Base-by-base conservation (phyloP, 2,888 invertebrate species). In the Artemia sp. region DNA sequence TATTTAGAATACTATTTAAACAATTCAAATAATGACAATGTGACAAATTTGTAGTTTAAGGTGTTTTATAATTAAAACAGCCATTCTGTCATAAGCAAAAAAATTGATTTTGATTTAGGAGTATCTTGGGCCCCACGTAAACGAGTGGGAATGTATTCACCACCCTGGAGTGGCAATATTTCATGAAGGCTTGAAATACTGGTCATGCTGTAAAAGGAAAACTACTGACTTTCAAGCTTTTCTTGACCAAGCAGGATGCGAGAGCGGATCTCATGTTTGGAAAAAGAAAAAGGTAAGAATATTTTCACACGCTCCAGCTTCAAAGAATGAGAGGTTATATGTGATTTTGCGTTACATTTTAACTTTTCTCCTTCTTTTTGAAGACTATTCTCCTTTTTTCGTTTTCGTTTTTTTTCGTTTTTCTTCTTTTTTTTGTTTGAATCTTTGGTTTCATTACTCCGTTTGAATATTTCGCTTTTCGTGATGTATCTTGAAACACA, bases 151-250 rank as follows among this genome's bases (percentile, higher is more conserved):
- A 68, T 96, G 96, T 77, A 81, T 82, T 67, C 82, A 89, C 79
- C 96, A 97, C 80, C 86, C 92, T 0, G 96, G 96, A 0, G 83
- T 83, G 58, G 92, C 96, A 0, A 84, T 97, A 68, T 97, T 97
- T 78, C 96, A 97, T 75, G 96, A 97, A 81, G 96, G 95, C 0
- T 81, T 95, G 77, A 97, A 97, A 78, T 97, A 86, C 79, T 97
- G 96, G 96, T 89, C 93, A 0, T 99, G 98, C 77, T 98, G 98
- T 77, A 86, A 89, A 75, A 88, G 87, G 76, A 86, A 87, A 76
- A 97, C 97, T 0, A 87, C 91, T 0, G 97, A 99, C 77, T 99
- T 99, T 77, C 85, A 89, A 70, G 85, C 84, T 2, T 99, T 98
- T 77, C 82, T 98, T 70, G 88, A 86, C 70, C 97, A 97, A 81